Conservation (phyloP, 1,140 invertebrate species). For the Hycleus phaleratus region DNA sequence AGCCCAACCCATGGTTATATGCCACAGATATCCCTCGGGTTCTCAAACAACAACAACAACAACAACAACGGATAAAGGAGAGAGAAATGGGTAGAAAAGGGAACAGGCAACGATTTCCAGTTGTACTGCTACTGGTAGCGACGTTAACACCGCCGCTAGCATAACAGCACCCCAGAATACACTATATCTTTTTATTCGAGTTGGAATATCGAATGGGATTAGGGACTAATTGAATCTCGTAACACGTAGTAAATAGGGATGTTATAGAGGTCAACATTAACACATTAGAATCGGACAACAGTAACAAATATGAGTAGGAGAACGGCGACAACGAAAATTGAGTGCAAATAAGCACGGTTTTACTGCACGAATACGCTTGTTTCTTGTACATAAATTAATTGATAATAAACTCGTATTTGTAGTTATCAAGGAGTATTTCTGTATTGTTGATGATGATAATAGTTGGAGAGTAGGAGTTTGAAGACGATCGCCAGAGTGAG, state of each 20-base stretch:
- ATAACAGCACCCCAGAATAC: neutral
- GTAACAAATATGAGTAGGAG: neutral
- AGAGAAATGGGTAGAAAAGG: no score
- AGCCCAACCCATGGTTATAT: conserved; percentile 16
- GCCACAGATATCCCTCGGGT: conserved; percentile 12
- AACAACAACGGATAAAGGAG: no score
- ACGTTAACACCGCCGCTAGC: neutral
- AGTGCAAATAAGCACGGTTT: neutral
- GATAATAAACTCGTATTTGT: no score
- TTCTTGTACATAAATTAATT: no score
- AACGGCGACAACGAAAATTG: neutral
- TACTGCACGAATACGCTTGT: no score
- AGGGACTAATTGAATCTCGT: conserved; percentile 13
- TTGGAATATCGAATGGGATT: conserved; percentile 10
- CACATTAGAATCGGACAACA: conserved; percentile 2
- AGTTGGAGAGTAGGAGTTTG: neutral
- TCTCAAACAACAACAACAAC: no score
- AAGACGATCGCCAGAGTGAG: neutral
- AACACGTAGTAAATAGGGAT: conserved; percentile 4
- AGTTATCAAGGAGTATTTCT: no score
- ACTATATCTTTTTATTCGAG: conserved; percentile 11
- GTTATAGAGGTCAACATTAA: conserved; percentile 6
- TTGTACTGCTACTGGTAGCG: no score
- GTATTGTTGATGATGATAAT: neutral
- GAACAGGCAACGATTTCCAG: no score